phyloP scores from a whole-genome alignment of 2,113 vertebrate species.

The Romanogobio albipinnatus region DNA sequence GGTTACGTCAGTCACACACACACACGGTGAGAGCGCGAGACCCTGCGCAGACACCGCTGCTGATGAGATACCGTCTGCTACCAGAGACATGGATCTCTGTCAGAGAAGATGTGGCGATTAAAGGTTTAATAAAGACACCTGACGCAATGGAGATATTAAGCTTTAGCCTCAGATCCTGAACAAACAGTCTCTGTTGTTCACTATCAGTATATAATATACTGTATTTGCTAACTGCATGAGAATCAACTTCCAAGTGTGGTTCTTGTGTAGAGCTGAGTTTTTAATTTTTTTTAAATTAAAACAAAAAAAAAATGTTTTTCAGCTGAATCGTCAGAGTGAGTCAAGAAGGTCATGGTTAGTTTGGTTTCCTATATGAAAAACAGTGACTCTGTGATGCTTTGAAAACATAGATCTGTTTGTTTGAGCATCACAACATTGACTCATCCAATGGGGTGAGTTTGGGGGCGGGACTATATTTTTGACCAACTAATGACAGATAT shows the following conservation, averaged over 20 bases:
- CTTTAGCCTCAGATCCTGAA: neutral
- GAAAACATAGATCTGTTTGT: neutral
- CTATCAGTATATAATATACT: neutral
- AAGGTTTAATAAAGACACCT: neutral
- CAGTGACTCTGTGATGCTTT: neutral
- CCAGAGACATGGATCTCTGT: neutral
- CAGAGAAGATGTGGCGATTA: neutral
- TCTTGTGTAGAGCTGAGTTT: neutral
- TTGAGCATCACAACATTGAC: neutral
- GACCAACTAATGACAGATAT: neutral
- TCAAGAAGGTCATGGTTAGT: neutral
- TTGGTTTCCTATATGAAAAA: neutral
- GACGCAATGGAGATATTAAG: neutral
- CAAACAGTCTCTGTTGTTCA: neutral
- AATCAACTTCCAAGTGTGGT: neutral
- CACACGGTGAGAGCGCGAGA: neutral
- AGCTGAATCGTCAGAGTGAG: neutral
- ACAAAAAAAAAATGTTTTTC: neutral
- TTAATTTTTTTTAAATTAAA: neutral
- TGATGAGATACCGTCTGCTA: constrained; percentile 1
- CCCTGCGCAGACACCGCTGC: neutral
- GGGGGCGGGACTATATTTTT: neutral
- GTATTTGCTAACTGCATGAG: neutral
- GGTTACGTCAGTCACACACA: neutral
- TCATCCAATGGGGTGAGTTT: neutral